phyloP scores from a whole-genome alignment of 2,797 vertebrate species.

The Girardinus metallicus region DNA sequence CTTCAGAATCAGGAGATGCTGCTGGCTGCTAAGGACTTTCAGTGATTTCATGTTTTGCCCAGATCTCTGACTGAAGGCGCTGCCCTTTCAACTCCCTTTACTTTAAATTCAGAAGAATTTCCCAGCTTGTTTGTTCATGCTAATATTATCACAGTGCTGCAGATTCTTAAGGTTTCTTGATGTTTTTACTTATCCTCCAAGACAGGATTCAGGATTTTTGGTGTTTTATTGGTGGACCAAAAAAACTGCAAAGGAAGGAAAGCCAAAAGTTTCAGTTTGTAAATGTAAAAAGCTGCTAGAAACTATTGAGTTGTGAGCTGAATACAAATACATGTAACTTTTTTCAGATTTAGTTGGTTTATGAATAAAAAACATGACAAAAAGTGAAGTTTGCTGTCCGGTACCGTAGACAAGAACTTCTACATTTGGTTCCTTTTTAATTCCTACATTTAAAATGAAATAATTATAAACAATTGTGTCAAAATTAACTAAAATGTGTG shows the following conservation, averaged over 20 bases:
- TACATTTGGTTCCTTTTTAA: background rate
- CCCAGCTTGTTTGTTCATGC: slow-evolving; percentile 20
- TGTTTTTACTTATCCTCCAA: background rate
- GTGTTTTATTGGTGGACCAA: background rate
- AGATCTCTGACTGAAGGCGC: slow-evolving; percentile 43
- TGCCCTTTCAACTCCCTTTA: slow-evolving; percentile 36
- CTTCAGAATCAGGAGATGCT: slow-evolving; percentile 26
- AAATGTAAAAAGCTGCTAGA: background rate
- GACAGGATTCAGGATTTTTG: background rate
- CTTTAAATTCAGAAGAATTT: slow-evolving; percentile 25
- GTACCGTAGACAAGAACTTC: background rate
- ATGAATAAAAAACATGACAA: too few relatives aligned
- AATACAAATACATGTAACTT: background rate
- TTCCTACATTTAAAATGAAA: background rate
- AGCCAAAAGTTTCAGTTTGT: background rate
- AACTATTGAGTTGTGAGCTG: background rate
- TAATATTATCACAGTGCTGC: slow-evolving; percentile 14
- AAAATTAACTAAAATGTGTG: background rate
- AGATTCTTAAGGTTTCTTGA: background rate
- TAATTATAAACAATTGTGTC: background rate
- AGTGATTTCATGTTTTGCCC: slow-evolving; percentile 46
- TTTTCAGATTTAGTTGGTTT: background rate
- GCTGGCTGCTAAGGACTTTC: slow-evolving; percentile 28
- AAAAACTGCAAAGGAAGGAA: background rate
- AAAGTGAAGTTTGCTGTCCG: background rate